Evolutionary conservation across 2,113 vertebrate genomes (phyloP).

Genomic region (Ciconia maguari): DNA sequence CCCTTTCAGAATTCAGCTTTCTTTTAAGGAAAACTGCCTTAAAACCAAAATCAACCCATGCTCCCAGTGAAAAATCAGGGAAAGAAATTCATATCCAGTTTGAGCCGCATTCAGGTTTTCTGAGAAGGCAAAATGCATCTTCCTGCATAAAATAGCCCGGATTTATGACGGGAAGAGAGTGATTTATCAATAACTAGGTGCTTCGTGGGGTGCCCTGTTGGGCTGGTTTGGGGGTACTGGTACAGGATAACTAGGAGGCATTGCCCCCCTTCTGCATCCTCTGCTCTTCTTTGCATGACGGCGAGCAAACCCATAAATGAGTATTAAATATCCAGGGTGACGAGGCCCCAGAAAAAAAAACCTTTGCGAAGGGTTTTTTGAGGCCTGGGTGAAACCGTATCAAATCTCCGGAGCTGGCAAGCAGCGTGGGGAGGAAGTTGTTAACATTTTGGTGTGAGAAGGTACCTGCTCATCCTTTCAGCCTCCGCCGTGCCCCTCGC

Average conservation of each 20-base stretch:
- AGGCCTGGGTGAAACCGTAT: not conserved
- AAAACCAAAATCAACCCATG: not conserved
- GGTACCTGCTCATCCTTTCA: not conserved
- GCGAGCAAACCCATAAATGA: accelerated
- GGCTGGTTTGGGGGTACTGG: not conserved
- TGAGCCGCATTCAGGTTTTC: accelerated
- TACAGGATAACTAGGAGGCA: not conserved
- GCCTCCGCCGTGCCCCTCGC: not conserved
- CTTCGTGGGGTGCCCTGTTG: not conserved
- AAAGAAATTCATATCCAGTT: not conserved
- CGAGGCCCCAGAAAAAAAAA: not conserved
- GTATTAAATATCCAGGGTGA: not conserved
- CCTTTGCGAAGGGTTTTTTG: not conserved
- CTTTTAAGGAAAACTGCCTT: not conserved
- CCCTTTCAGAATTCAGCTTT: not conserved
- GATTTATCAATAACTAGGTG: not conserved
- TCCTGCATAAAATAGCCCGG: accelerated
- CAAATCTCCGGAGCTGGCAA: not conserved
- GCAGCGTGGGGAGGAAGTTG: not conserved
- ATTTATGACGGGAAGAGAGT: not conserved
- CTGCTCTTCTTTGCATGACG: accelerated
- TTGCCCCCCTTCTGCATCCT: not conserved
- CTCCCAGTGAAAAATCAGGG: not conserved
- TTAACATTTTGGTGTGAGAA: not conserved
- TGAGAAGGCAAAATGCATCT: not conserved